A percentile compares a stretch with the other conserved stretches of the same genome.
phyloP scores from a whole-genome alignment of 2,888 invertebrate genomes.

The Athetis lepigone region DNA sequence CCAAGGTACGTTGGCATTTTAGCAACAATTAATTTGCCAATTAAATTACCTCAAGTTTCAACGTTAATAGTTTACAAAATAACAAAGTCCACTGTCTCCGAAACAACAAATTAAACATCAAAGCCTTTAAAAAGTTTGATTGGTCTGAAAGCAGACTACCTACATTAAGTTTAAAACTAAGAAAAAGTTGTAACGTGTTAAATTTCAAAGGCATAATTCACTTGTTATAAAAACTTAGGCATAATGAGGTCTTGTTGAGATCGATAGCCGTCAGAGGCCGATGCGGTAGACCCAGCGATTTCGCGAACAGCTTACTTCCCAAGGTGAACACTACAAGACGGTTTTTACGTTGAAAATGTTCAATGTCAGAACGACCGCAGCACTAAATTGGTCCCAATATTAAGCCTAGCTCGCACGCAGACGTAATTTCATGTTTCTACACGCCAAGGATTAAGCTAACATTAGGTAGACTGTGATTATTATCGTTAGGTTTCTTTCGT shows the following conservation, averaged over 20 bases:
- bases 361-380: conserved; percentile 86
- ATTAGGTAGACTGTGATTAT: conserved; percentile 21
- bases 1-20: background rate
- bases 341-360: conserved; percentile 81
- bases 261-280: conserved; percentile 76
- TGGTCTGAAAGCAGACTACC: conserved; percentile 17
- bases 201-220: conserved; percentile 62
- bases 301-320: conserved; percentile 82
- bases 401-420: conserved; percentile 61
- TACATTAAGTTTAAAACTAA: conserved; percentile 43
- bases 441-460: conserved; percentile 49
- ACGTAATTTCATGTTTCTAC: conserved; percentile 42
- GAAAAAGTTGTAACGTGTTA: conserved; percentile 52
- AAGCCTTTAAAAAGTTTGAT: conserved; percentile 12
- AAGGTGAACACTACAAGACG: conserved; percentile 79
- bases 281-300: conserved; percentile 80
- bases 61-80: conserved; percentile 7
- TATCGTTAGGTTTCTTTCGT: conserved; percentile 3
- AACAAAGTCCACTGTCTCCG: background rate
- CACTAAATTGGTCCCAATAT: conserved; percentile 78
- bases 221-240: conserved; percentile 67
- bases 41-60: conserved; percentile 6
- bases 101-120: conserved; percentile 22
- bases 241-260: conserved; percentile 73
- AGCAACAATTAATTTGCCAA: conserved; percentile 1